Percentiles rank a stretch among this genome's conserved stretches.
These are phyloP conservation scores for Drosophila subpulchrella DNA, from an alignment of 1,140 invertebrate genomes.

Conservation along the genomic window DNA sequence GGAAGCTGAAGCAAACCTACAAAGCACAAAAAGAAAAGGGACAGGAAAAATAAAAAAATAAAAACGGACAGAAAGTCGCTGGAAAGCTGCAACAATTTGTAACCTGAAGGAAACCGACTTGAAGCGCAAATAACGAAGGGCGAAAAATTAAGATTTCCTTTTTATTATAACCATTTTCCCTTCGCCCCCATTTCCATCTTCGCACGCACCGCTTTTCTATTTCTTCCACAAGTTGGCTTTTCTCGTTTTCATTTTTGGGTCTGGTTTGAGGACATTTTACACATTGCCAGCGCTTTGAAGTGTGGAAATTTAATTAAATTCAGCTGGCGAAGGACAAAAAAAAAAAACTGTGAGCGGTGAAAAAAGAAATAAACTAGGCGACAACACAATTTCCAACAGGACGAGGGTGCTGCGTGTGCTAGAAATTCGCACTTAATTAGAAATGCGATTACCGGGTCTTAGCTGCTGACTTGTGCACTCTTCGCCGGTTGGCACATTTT, in stretches of 20 bases:
- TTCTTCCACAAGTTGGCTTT: slow-evolving; percentile 60
- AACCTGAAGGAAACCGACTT: slow-evolving; percentile 76
- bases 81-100: slow-evolving; percentile 65
- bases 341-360: slow-evolving; percentile 11
- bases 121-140: slow-evolving; percentile 64
- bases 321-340: slow-evolving; percentile 64
- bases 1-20: slow-evolving; percentile 62
- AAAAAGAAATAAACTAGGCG: slow-evolving; percentile 72
- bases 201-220: slow-evolving; percentile 23
- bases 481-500: slow-evolving; percentile 64
- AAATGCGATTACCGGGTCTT: slow-evolving; percentile 76
- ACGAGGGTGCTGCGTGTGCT: slow-evolving; percentile 32
- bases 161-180: slow-evolving; percentile 62
- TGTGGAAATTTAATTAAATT: slow-evolving; percentile 82
- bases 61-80: slow-evolving; percentile 24
- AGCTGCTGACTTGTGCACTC: slow-evolving; percentile 60
- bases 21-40: slow-evolving; percentile 38
- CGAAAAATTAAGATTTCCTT: slow-evolving; percentile 79
- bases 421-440: slow-evolving; percentile 79
- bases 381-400: slow-evolving; percentile 68
- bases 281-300: slow-evolving; percentile 79
- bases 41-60: slow-evolving; percentile 32
- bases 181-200: neutral
- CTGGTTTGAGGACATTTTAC: slow-evolving; percentile 66
- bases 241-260: slow-evolving; percentile 39